Conservation (phyloP, 2,113 vertebrate genomes). For the Nymphicus hollandicus region DNA sequence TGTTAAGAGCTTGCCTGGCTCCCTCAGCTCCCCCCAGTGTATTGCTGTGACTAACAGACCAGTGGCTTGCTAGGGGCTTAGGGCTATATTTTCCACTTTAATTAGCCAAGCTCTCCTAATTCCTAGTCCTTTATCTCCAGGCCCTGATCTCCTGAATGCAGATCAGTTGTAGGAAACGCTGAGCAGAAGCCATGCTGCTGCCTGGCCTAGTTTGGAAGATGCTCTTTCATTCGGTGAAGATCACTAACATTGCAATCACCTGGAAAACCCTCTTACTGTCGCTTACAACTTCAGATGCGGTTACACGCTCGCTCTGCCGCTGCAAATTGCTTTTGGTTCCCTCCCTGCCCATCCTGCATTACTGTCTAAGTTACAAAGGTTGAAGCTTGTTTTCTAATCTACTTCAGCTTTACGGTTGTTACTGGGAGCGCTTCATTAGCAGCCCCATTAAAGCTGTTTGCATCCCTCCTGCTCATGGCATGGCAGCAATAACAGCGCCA, state of each 20-base stretch:
- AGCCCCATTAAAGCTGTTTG: background rate
- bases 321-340: background rate
- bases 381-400: background rate
- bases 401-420: background rate
- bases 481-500: fast-evolving
- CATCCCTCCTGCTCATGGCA: fast-evolving
- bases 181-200: background rate
- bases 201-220: background rate
- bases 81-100: background rate
- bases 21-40: background rate
- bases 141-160: background rate
- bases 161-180: background rate
- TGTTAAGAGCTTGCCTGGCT: background rate
- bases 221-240: background rate
- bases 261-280: background rate
- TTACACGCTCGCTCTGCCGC: background rate
- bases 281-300: background rate
- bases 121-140: background rate
- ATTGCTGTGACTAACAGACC: background rate
- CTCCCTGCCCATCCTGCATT: background rate
- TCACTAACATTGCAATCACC: background rate
- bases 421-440: fast-evolving
- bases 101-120: background rate
- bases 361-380: background rate
- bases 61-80: background rate